A percentile compares a stretch with the other conserved stretches of the same genome.
phyloP scores from a whole-genome alignment of 2,797 vertebrate species.

The Gallinago stenura region DNA sequence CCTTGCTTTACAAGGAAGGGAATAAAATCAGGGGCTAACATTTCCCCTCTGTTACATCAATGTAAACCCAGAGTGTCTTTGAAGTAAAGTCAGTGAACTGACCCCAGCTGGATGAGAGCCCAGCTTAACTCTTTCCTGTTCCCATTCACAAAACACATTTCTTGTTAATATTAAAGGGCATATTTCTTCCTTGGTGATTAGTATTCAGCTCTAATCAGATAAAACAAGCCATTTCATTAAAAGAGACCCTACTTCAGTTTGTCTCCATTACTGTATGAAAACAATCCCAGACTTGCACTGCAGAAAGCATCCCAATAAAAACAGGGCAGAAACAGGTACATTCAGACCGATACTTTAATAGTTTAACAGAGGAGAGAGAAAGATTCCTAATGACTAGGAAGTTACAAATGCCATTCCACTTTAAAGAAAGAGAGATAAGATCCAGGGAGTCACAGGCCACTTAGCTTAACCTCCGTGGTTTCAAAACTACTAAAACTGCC shows the following conservation, averaged over 20 bases:
- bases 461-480: slow-evolving; percentile 65
- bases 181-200: background rate
- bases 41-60: background rate
- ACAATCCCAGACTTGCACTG: background rate
- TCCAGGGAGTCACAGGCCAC: slow-evolving; percentile 41
- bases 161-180: background rate
- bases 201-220: background rate
- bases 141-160: background rate
- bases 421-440: slow-evolving; percentile 63
- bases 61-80: slow-evolving; percentile 19
- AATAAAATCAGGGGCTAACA: slow-evolving; percentile 1
- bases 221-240: slow-evolving; percentile 1
- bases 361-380: background rate
- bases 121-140: slow-evolving; percentile 21
- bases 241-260: background rate
- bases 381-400: slow-evolving; percentile 61
- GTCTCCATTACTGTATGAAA: background rate
- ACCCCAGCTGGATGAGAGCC: background rate
- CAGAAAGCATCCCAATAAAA: slow-evolving; percentile 17
- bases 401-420: slow-evolving; percentile 64
- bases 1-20: background rate
- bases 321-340: slow-evolving; percentile 16
- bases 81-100: slow-evolving; percentile 24
- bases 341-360: slow-evolving; percentile 25
- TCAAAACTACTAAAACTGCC: slow-evolving; percentile 53